phyloP scores from a whole-genome alignment of 2,113 vertebrate species.

The Dipodomys merriami region DNA sequence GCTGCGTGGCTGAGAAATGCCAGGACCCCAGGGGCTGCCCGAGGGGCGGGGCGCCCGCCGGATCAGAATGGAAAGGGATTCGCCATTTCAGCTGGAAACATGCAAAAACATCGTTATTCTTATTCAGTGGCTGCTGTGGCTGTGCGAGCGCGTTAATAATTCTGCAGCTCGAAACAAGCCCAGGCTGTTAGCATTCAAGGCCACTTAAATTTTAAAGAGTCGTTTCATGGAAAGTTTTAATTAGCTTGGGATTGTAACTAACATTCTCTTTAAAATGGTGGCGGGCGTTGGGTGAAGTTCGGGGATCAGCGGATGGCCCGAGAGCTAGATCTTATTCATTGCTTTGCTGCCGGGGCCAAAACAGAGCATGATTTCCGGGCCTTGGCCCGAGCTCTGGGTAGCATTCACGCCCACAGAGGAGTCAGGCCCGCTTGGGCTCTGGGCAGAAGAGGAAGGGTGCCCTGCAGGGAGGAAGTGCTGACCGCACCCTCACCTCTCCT shows the following conservation, averaged over 20 bases:
- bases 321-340: constrained; percentile 1
- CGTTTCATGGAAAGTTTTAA: constrained; percentile 80
- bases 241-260: constrained; percentile 79
- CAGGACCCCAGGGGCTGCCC: background rate
- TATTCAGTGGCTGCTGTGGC: constrained; percentile 54
- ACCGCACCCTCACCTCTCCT: background rate
- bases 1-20: background rate
- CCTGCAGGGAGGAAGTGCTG: background rate
- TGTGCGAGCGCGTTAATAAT: constrained; percentile 78
- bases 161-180: constrained; percentile 73
- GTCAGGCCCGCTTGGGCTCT: background rate
- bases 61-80: constrained; percentile 65
- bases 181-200: constrained; percentile 72
- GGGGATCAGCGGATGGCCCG: constrained; percentile 25
- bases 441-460: background rate
- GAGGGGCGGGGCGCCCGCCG: constrained; percentile 23
- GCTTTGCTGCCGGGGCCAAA: background rate
- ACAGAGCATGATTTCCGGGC: background rate
- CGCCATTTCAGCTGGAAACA: constrained; percentile 73
- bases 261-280: constrained; percentile 74
- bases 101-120: constrained; percentile 71
- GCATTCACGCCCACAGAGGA: background rate
- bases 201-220: constrained; percentile 80
- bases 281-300: constrained; percentile 63
- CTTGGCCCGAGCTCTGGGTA: background rate